phyloP scores from a whole-genome alignment of 2,888 invertebrate genomes.

The Latrodectus hesperus region DNA sequence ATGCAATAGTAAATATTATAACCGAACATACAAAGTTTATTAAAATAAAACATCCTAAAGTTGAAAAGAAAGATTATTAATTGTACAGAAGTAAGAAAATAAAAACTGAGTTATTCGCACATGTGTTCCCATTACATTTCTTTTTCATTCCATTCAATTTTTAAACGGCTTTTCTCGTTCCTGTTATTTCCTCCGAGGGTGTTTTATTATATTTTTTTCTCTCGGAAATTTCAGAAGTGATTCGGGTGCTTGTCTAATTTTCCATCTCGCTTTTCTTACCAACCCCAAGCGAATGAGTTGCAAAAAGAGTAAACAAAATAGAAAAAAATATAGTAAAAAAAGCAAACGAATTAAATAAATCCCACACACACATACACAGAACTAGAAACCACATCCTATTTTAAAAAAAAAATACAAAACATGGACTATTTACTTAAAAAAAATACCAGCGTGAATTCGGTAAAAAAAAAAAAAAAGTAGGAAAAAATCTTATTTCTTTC shows the following conservation, averaged over 20 bases:
- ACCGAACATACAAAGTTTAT: too few species aligned
- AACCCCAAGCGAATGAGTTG: conserved; percentile 7
- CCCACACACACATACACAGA: neutral
- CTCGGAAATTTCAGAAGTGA: conserved; percentile 18
- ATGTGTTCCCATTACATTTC: neutral
- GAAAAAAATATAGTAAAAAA: conserved; percentile 21
- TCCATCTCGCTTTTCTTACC: conserved; percentile 28
- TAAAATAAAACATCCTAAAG: neutral
- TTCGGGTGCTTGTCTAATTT: conserved; percentile 46
- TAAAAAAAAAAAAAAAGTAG: conserved; percentile 7
- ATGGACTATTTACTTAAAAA: conserved; percentile 49
- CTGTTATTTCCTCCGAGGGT: neutral
- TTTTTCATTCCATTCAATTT: conserved; percentile 38
- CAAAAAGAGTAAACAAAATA: conserved; percentile 17
- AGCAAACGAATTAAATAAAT: conserved; percentile 56
- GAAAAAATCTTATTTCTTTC: conserved; percentile 27
- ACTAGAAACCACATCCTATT: conserved; percentile 19
- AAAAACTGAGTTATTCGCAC: neutral
- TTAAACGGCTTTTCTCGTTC: conserved; percentile 9
- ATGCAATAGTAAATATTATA: too few species aligned
- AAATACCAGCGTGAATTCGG: neutral
- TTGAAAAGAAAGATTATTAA: conserved; percentile 1
- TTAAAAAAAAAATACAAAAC: conserved; percentile 42
- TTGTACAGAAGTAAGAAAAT: neutral
- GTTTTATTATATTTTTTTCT: neutral